A percentile compares a stretch with the other conserved stretches of the same genome.
phyloP scores from a whole-genome alignment of 2,888 invertebrate species.

The Pantelozetes paolii region DNA sequence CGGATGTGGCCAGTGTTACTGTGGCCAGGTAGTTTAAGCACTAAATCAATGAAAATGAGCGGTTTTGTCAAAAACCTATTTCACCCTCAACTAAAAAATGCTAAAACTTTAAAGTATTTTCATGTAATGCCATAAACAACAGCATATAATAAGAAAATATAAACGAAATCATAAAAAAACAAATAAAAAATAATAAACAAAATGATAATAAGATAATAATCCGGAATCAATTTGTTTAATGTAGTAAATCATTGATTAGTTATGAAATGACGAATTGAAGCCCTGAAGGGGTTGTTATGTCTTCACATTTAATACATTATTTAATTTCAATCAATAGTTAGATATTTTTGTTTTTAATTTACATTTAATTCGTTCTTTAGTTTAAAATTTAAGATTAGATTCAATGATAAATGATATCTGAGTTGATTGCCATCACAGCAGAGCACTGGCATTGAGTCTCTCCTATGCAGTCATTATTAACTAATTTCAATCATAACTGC shows the following conservation, averaged over 20 bases:
- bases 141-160: too few relatives aligned
- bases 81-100: too few relatives aligned
- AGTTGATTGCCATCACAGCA: constrained; percentile 1
- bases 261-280: constrained; percentile 2
- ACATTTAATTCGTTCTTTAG: background rate
- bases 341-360: background rate
- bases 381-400: background rate
- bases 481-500: background rate
- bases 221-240: constrained; percentile 1
- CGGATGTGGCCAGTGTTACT: too few relatives aligned
- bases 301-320: background rate
- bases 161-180: too few relatives aligned
- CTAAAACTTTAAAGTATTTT: too few relatives aligned
- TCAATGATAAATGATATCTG: background rate
- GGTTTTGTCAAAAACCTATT: too few relatives aligned
- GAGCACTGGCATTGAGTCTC: background rate
- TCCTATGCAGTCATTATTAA: background rate
- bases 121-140: too few relatives aligned
- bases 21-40: too few relatives aligned
- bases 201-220: background rate
- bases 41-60: too few relatives aligned
- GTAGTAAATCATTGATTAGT: background rate
- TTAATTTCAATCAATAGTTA: background rate
- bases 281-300: background rate
- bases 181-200: background rate